These are phyloP conservation scores for Microtus pennsylvanicus DNA, from an alignment of 2,113 vertebrate genomes.

Conservation along the genomic window DNA sequence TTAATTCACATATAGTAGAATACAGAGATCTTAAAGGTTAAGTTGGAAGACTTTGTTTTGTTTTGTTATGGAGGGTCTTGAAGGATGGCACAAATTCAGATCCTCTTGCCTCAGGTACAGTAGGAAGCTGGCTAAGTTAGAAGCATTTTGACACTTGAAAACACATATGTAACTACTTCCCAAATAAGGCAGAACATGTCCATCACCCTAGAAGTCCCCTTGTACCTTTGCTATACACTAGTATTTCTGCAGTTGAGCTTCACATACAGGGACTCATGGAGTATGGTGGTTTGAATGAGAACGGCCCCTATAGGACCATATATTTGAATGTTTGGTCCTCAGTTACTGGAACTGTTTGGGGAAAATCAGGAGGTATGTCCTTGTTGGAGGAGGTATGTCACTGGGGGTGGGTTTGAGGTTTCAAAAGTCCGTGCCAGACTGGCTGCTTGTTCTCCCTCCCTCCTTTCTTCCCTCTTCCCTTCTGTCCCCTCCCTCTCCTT, in stretches of 20 bases:
- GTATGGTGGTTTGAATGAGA: not conserved
- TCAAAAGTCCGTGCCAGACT: not conserved
- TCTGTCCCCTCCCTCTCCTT: not conserved
- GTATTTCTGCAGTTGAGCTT: not conserved
- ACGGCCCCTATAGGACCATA: not conserved
- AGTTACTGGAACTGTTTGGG: not conserved
- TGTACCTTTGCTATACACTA: not conserved
- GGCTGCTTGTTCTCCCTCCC: not conserved
- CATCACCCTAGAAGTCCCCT: not conserved
- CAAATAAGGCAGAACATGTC: conserved; percentile 12
- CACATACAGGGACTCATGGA: not conserved
- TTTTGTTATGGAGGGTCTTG: not conserved
- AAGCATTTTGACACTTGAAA: not conserved
- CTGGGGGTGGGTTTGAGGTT: not conserved
- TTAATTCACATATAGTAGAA: conserved; percentile 31
- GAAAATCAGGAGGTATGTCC: not conserved
- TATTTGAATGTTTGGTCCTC: not conserved
- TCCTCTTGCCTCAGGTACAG: not conserved
- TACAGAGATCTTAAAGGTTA: not conserved
- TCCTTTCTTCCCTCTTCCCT: too few relatives aligned
- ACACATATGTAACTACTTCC: not conserved
- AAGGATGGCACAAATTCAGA: not conserved
- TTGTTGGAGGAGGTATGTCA: not conserved
- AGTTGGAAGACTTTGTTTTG: not conserved
- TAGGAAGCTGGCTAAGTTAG: not conserved